Base-by-base conservation (phyloP, 2,797 vertebrate genomes). In the Gambelia wislizenii region DNA sequence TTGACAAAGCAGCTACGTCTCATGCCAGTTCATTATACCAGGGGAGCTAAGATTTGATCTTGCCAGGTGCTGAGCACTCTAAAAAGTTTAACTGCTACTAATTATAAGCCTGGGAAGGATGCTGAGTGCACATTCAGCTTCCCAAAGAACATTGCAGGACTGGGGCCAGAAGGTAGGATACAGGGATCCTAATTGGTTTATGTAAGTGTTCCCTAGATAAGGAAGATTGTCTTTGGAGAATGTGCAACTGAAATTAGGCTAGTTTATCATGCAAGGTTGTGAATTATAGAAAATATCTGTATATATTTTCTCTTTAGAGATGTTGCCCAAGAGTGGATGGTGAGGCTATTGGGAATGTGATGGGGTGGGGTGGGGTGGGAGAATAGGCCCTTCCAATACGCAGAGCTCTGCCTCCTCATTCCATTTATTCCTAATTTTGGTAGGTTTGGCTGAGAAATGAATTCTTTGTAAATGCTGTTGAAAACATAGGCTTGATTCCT, bases 161-260 rank as follows among this genome's bases (percentile, higher is more conserved):
- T 30, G 83, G n/a, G 54, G 74, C 64, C 75, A 80, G 52, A 56
- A 61, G 47, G 76, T 59, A 85, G 22, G 76, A 10, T 56, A 86
- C 42, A 16, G 85, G 25, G 56, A 42, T n/a, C 52, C 59, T 82
- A 67, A 67, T 82, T 83, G 72, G 79, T 30, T 86, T 67, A 87
- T 89, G 59, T 92, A 90, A 86, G 4, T 6, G 12, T 85, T 90
- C 52, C 81, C 18, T 7, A 39, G 64, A 90, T 36, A 27, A 89
- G 85, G n/a, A 27, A 86, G 47, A 83, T 64, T 84, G 87, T 42
- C 54, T n/a, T 86, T 49, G 20, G 42, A 70, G 42, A 85, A 2
- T 4, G 2, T 92, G 72, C 10, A 92, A 7, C 70, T 12, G 80
- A 67, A 94, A 69, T 0, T 3, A 89, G 64, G 1, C 0, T 85